Evolutionary conservation across 92 coral and sea anemone species (phyloP), one percentile per base, ranked within the genome.

Genomic region (Epizoanthus illoricatus): DNA sequence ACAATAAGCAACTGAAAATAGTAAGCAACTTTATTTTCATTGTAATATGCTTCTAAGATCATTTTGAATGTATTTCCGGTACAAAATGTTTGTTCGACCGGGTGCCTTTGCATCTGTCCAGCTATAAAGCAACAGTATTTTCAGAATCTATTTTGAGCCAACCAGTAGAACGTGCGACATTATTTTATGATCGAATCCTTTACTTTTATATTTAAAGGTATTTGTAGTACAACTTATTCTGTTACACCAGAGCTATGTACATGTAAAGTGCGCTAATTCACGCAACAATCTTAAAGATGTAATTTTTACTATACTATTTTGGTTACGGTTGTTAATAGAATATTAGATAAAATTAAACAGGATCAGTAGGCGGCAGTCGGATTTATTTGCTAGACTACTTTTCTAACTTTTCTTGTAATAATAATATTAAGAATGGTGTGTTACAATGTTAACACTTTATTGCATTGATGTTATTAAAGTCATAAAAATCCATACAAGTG

Each of bases 301-400:
- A 78, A 78, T 78, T 78, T 78, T 78, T 78, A 42, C 82, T 63
- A 28, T 28, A 64, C 82, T 78, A 78, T 78, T 78, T 78, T 78
- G 82, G 82, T 78, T 78, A 78, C 49, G 82, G 82, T 78, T 78
- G 82, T 78, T 78, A 78, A 78, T 78, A 78, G 82, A 78, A 62
- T 78, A 78, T 63, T 78, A 78, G 82, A 78, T 64, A 78, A 78
- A 42, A 43, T 78, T 63, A 62, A 64, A 78, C 24, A 78, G 82
- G 60, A 62, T 70, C 1, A 66, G 71, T 43, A 24, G 71, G 64
- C 47, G 67, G 82, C 82, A 78, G 69, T 64, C 47, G 56, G 59
- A 43, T 78, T 43, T 64, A 63, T 63, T 78, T 78, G 82, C 82
- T 61, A 36, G 33, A 9, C 71, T 78, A 64, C 82, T 78, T 78